Conservation (phyloP, 2,888 invertebrate genomes). For the Spatulosminthurus flaviceps region DNA sequence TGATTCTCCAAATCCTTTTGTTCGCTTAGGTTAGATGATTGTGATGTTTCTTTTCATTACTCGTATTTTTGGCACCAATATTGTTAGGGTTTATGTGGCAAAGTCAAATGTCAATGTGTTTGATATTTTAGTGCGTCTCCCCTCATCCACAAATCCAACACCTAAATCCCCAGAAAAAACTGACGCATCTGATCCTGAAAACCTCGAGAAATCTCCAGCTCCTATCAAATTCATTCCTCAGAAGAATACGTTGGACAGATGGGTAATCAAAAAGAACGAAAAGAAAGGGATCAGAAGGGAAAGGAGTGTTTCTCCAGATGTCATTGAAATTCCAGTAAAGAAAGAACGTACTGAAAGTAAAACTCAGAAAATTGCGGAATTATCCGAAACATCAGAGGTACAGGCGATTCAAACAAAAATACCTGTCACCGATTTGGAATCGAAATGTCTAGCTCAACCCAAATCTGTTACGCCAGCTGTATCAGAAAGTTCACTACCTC, state of each 20-base stretch:
- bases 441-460: neutral
- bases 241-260: constrained; percentile 51
- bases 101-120: neutral
- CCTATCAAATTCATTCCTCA: constrained; percentile 45
- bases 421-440: neutral
- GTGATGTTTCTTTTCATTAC: neutral
- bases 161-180: constrained; percentile 3
- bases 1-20: constrained; percentile 28
- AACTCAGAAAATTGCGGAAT: neutral
- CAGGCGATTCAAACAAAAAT: neutral
- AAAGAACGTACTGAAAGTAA: constrained; percentile 4
- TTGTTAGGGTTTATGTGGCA: too few relatives aligned
- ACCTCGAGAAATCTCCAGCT: neutral
- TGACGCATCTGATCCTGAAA: neutral
- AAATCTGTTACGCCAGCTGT: neutral
- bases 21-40: constrained; percentile 21
- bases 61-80: neutral
- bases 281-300: constrained; percentile 7
- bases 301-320: neutral
- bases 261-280: constrained; percentile 53
- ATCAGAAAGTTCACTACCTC: constrained; percentile 25
- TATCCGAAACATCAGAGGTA: too few relatives aligned
- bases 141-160: neutral
- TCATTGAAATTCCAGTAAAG: neutral
- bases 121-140: neutral